phyloP scores from a whole-genome alignment of 2,113 vertebrate species.

The Lepus americanus region DNA sequence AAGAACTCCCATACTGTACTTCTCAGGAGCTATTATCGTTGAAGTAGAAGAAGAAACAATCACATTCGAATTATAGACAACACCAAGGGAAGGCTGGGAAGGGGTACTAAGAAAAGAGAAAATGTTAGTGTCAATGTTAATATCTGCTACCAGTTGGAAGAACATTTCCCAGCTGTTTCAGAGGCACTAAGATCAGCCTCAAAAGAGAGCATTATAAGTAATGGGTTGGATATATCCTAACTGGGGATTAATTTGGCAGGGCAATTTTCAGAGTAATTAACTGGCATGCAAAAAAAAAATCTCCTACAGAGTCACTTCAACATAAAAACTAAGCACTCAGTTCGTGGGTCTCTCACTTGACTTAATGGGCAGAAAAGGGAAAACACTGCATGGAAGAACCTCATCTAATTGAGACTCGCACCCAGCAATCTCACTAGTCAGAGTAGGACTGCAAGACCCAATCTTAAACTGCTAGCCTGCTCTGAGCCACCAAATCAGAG shows the following conservation, averaged over 20 bases:
- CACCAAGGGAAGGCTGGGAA: background rate
- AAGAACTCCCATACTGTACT: background rate
- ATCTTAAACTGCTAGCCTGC: background rate
- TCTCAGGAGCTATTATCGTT: background rate
- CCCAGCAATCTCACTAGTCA: background rate
- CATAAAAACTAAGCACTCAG: constrained; percentile 64
- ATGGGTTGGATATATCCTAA: constrained; percentile 43
- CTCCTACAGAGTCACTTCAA: constrained; percentile 62
- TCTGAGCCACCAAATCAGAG: background rate
- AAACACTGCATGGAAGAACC: background rate
- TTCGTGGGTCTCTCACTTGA: constrained; percentile 27
- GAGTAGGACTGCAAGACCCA: background rate
- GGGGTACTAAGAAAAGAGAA: background rate
- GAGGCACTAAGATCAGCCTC: constrained; percentile 13
- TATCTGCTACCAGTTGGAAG: constrained; percentile 41
- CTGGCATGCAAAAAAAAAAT: constrained; percentile 28
- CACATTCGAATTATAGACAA: background rate
- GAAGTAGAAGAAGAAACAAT: background rate
- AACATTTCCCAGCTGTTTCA: constrained; percentile 39
- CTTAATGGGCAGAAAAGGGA: background rate
- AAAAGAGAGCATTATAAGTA: constrained; percentile 19
- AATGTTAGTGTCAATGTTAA: background rate
- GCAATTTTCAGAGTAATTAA: constrained; percentile 66
- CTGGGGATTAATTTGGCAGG: background rate
- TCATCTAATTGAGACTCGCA: constrained; percentile 29